phyloP scores from a whole-genome alignment of 1,140 invertebrate species.

The Alviniconcha marisindica region DNA sequence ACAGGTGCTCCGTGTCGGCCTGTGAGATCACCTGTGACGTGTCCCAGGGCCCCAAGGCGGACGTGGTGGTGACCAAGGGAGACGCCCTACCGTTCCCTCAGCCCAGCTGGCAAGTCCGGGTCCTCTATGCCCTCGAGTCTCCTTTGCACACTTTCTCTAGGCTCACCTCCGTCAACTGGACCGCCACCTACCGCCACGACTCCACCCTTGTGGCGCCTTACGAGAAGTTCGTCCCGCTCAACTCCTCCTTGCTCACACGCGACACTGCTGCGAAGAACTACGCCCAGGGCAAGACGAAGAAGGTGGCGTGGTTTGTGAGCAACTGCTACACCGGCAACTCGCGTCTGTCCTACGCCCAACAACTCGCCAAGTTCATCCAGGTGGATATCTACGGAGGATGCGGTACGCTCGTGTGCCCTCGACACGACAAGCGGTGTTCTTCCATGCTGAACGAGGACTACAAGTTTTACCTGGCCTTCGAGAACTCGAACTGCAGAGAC shows the following conservation, averaged over 20 bases:
- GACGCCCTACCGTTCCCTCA: too few species aligned
- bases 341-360: constrained; percentile 79
- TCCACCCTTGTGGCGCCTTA: constrained; percentile 97
- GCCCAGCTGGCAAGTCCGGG: neutral
- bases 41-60: neutral
- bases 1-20: constrained; percentile 1
- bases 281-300: constrained; percentile 73
- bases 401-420: constrained; percentile 63
- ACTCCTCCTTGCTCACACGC: constrained; percentile 27
- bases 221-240: constrained; percentile 90
- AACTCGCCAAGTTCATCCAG: constrained; percentile 78
- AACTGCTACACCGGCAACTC: constrained; percentile 80
- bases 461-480: constrained; percentile 97
- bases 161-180: constrained; percentile 88
- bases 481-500: constrained; percentile 77
- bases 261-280: constrained; percentile 50
- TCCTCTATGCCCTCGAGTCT: constrained; percentile 17
- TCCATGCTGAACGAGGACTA: constrained; percentile 95
- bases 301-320: constrained; percentile 75
- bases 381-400: constrained; percentile 86
- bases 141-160: neutral
- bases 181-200: constrained; percentile 89
- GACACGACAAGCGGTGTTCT: constrained; percentile 88
- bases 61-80: constrained; percentile 19
- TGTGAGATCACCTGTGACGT: neutral